Base-by-base conservation (phyloP, 2,888 invertebrate genomes). In the Eulithis testata region DNA sequence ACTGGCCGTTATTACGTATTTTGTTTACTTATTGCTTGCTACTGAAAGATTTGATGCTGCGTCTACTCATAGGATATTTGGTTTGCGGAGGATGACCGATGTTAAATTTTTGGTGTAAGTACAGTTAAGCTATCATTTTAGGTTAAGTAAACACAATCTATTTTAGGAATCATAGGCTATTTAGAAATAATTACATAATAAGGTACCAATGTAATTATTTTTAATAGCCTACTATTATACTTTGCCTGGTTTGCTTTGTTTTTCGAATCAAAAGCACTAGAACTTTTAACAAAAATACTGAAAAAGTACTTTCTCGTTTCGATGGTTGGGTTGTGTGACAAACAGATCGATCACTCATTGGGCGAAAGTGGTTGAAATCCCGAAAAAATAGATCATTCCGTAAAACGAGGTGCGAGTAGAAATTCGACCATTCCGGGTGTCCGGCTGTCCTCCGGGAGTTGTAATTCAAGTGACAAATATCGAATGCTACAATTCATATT, bases 401-500 rank as follows among this genome's bases (percentile, higher is more conserved):
- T 80, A 60, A 84, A 92, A 91, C 91, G 91, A 90, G 89, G 90
- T 91, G 90, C 82, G 86, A 90, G 84, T 83, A 77, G 80, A 85
- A 84, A 84, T 84, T 83, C 81, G 81, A 78, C 81, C 85, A 83
- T 83, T 84, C 82, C 83, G 84, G 83, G 77, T 76, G 81, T 85
- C 83, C 83, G 84, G 83, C 77, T 76, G 80, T 84, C 93, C 90
- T 85, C 77, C 84, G 93, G 91, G 93, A 87, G 89, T 89, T 87
- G 87, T 93, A 93, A 91, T 88, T 93, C 92, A 91, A 90, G 90
- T 93, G 93, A 93, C 93, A 93, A 93, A 93, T 93, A 93, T 93
- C 93, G 92, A 90, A 90, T 79, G 89, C 88, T 83, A 89, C 91
- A 92, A 88, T 89, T 92, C 91, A 93, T 91, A 91, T 93, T 91